Evolutionary conservation across 2,888 invertebrate genomes (phyloP).

Genomic region (Noctua comes): DNA sequence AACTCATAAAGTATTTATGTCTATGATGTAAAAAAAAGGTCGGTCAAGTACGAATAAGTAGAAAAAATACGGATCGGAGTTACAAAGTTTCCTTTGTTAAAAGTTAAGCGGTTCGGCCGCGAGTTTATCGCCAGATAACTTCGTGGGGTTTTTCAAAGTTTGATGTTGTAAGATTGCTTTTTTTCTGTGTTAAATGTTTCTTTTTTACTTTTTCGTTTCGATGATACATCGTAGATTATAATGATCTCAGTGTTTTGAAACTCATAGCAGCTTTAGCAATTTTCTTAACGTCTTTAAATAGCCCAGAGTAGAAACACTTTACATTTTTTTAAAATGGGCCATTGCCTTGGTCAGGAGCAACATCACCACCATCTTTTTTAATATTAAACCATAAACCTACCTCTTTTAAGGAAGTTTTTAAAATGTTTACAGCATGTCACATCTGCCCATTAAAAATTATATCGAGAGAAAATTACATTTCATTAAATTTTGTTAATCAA

Average conservation of each 20-base stretch:
- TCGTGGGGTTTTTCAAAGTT: slow-evolving; percentile 10
- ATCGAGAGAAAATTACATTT: not conserved
- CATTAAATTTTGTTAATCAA: too few relatives aligned
- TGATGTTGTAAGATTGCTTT: slow-evolving; percentile 13
- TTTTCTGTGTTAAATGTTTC: not conserved
- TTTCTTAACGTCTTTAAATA: not conserved
- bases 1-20: slow-evolving; percentile 44
- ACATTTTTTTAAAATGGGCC: rapidly evolving
- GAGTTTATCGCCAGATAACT: slow-evolving; percentile 24
- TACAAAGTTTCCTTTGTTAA: slow-evolving; percentile 46
- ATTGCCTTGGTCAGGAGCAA: not conserved
- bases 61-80: slow-evolving; percentile 26
- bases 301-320: not conserved
- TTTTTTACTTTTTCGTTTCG: not conserved
- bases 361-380: not conserved
- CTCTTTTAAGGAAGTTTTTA: not conserved
- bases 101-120: slow-evolving; percentile 24
- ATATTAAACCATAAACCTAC: not conserved
- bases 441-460: not conserved
- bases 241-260: not conserved
- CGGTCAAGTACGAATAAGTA: slow-evolving; percentile 22
- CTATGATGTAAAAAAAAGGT: slow-evolving; percentile 41
- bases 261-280: not conserved
- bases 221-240: not conserved
- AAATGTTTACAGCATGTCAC: not conserved